phyloP scores from a whole-genome alignment of 2,888 invertebrate genomes.

The Thelaira solivaga region DNA sequence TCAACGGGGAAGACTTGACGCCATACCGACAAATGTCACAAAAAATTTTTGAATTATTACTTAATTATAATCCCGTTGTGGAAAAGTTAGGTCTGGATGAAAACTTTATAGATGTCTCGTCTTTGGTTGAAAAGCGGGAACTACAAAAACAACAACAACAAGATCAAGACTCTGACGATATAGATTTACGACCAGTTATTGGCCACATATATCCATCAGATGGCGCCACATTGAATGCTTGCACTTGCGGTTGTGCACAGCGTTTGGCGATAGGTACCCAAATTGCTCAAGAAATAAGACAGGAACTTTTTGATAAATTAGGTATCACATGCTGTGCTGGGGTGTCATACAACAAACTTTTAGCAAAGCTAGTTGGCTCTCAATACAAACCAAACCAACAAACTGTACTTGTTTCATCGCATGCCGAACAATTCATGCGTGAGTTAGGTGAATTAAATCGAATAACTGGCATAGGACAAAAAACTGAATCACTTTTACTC shows the following conservation, averaged over 20 bases:
- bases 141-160: constrained; percentile 57
- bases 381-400: constrained; percentile 90
- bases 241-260: constrained; percentile 86
- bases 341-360: constrained; percentile 88
- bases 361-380: constrained; percentile 87
- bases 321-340: constrained; percentile 90
- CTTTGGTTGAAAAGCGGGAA: constrained; percentile 75
- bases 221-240: constrained; percentile 78
- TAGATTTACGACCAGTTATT: constrained; percentile 69
- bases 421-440: constrained; percentile 82
- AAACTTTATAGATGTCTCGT: constrained; percentile 88
- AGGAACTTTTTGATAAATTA: constrained; percentile 82
- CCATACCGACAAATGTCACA: constrained; percentile 88
- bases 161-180: constrained; percentile 59
- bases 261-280: constrained; percentile 84
- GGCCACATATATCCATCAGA: constrained; percentile 81
- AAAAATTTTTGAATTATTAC: constrained; percentile 84
- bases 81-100: constrained; percentile 92
- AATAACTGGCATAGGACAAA: constrained; percentile 87
- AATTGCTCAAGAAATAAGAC: constrained; percentile 87
- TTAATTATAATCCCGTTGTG: constrained; percentile 84
- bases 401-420: constrained; percentile 85
- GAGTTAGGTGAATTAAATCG: constrained; percentile 81
- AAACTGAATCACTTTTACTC: constrained; percentile 82
- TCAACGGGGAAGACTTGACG: constrained; percentile 90